Percentiles rank a stretch among this genome's conserved stretches.
phyloP scores from a whole-genome alignment of 2,113 vertebrate species.

The Nanger granti region DNA sequence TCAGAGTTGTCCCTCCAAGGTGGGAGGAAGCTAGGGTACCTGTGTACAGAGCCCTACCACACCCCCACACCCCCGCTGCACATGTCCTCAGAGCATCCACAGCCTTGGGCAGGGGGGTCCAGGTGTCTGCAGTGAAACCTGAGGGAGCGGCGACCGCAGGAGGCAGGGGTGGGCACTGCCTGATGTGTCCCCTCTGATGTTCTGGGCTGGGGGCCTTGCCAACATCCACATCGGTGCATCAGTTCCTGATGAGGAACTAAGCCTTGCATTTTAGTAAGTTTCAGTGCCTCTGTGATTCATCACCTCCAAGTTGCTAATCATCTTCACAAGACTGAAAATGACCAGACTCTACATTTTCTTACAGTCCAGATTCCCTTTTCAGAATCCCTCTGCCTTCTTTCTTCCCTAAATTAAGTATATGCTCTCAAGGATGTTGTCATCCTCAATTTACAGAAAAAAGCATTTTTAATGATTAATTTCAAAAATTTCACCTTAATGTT shows the following conservation, averaged over 20 bases:
- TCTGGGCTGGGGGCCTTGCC: background rate
- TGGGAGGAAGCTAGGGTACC: background rate
- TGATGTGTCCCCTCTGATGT: background rate
- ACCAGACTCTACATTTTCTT: background rate
- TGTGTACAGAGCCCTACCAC: background rate
- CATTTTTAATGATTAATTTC: background rate
- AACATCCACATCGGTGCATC: background rate
- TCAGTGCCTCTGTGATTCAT: slow-evolving; percentile 48
- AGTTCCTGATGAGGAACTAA: background rate
- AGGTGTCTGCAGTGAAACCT: background rate
- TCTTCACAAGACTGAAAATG: slow-evolving; percentile 35
- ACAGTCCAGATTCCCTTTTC: slow-evolving; percentile 15
- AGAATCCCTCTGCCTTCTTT: background rate
- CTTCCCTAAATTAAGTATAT: slow-evolving; percentile 34
- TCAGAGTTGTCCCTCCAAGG: background rate
- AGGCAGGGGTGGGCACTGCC: background rate
- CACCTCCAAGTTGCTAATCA: background rate
- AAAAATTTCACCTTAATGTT: background rate
- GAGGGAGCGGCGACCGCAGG: background rate
- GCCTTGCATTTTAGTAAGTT: background rate
- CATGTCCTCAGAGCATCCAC: too few species aligned
- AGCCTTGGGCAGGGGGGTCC: background rate
- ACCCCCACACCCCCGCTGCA: background rate
- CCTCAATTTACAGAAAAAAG: background rate
- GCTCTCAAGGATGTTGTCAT: background rate